Evolutionary conservation across 2,888 invertebrate genomes (phyloP).

Genomic region (Galerucella nymphaeae): DNA sequence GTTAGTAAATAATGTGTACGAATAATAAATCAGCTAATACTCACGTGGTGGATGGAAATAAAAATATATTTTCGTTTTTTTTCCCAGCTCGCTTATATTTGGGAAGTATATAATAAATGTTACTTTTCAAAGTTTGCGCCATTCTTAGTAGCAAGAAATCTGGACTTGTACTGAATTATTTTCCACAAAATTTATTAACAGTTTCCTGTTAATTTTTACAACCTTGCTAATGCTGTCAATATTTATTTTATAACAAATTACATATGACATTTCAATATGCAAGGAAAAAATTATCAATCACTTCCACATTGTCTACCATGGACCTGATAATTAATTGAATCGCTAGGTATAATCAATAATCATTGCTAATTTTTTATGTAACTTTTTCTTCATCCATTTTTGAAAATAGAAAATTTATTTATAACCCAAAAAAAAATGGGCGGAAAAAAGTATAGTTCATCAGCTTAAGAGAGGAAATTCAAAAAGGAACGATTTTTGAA

Average conservation of each 20-base stretch:
- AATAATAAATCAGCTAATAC: neutral
- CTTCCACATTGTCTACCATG: neutral
- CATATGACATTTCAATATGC: constrained; percentile 8
- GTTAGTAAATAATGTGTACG: neutral
- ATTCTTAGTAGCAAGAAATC: constrained; percentile 2
- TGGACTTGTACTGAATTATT: constrained; percentile 7
- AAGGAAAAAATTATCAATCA: constrained; percentile 25
- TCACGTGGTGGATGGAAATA: constrained; percentile 28
- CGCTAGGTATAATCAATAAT: neutral
- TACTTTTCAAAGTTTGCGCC: constrained; percentile 3
- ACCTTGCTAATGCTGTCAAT: constrained; percentile 35
- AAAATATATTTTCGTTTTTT: constrained; percentile 20
- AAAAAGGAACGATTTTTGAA: no score
- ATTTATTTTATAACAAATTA: constrained; percentile 25
- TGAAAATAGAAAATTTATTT: no score
- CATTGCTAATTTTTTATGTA: neutral
- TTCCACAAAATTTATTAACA: constrained; percentile 19
- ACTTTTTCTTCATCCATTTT: neutral
- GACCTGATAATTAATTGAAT: constrained; percentile 18
- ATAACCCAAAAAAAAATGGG: no score
- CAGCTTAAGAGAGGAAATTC: no score
- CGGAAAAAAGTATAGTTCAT: no score
- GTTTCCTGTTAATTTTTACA: constrained; percentile 26
- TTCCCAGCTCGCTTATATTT: neutral
- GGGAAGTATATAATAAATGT: constrained; percentile 23